Conservation (phyloP, 1,140 invertebrate species). For the Zophobas morio region DNA sequence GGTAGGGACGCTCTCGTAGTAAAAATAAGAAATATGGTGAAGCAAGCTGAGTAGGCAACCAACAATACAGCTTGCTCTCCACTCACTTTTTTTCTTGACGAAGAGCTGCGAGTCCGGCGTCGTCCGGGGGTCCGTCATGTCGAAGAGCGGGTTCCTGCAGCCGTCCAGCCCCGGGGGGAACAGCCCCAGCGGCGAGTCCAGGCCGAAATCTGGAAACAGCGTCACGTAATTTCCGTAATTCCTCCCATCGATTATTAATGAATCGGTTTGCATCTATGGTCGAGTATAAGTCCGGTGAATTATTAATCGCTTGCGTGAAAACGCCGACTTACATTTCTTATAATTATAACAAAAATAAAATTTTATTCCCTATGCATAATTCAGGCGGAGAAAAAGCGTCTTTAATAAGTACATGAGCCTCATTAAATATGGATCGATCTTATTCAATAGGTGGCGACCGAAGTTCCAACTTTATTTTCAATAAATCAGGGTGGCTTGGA, state of each 20-base stretch:
- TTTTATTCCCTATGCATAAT: constrained; percentile 32
- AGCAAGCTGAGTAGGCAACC: not conserved
- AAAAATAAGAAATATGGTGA: not conserved
- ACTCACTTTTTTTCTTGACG: constrained; percentile 82
- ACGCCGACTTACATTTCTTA: constrained; percentile 10
- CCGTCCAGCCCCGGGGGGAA: constrained; percentile 82
- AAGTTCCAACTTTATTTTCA: constrained; percentile 23
- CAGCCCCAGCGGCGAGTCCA: constrained; percentile 79
- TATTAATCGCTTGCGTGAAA: constrained; percentile 32
- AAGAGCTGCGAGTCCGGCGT: constrained; percentile 74
- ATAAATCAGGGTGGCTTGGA: constrained; percentile 25
- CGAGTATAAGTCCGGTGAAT: constrained; percentile 22
- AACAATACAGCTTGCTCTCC: not conserved
- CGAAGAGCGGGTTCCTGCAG: constrained; percentile 79
- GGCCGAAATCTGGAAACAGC: constrained; percentile 78
- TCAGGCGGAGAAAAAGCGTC: constrained; percentile 12
- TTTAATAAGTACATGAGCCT: constrained; percentile 34
- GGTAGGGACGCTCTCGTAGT: not conserved
- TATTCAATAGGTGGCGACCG: constrained; percentile 29
- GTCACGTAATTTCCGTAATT: constrained; percentile 8
- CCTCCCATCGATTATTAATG: not conserved
- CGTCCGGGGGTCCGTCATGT: constrained; percentile 76
- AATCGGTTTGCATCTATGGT: constrained; percentile 27
- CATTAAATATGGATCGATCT: constrained; percentile 26
- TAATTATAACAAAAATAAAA: constrained; percentile 41